Conservation (phyloP, 2,888 invertebrate genomes). For the Cancer borealis region DNA sequence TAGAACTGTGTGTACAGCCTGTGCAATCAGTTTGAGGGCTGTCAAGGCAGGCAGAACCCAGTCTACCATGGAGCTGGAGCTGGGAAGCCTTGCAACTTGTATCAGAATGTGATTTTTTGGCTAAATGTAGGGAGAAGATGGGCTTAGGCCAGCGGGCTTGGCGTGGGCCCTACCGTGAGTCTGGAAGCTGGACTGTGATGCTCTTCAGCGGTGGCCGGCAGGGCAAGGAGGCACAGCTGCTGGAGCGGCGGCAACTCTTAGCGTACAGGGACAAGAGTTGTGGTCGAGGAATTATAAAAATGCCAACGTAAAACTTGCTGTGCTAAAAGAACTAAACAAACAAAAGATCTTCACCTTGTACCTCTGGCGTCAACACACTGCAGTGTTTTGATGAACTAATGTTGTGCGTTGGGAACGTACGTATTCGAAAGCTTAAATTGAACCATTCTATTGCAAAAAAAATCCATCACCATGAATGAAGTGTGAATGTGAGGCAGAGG, state of each 20-base stretch:
- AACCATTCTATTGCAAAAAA: neutral
- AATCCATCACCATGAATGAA: neutral
- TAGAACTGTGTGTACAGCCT: neutral
- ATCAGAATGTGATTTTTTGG: neutral
- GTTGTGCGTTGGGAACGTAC: neutral
- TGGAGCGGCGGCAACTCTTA: neutral
- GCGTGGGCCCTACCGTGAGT: slow-evolving; percentile 21
- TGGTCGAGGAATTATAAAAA: neutral
- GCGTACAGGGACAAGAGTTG: slow-evolving; percentile 27
- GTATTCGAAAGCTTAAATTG: neutral
- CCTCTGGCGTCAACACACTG: neutral
- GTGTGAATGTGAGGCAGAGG: neutral
- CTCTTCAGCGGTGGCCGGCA: neutral
- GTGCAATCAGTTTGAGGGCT: neutral
- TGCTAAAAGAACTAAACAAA: neutral
- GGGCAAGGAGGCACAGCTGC: neutral
- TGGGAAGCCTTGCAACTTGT: neutral
- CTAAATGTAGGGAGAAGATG: neutral
- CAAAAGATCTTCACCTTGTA: neutral
- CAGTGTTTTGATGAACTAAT: neutral
- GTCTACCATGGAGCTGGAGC: neutral
- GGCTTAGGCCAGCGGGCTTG: neutral
- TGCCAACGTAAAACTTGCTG: neutral
- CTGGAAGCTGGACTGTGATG: slow-evolving; percentile 14
- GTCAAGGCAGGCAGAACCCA: neutral